Evolutionary conservation across 53 echinoderm and acorn worm genomes (phyloP).

Genomic region (Echinometra lucunter): DNA sequence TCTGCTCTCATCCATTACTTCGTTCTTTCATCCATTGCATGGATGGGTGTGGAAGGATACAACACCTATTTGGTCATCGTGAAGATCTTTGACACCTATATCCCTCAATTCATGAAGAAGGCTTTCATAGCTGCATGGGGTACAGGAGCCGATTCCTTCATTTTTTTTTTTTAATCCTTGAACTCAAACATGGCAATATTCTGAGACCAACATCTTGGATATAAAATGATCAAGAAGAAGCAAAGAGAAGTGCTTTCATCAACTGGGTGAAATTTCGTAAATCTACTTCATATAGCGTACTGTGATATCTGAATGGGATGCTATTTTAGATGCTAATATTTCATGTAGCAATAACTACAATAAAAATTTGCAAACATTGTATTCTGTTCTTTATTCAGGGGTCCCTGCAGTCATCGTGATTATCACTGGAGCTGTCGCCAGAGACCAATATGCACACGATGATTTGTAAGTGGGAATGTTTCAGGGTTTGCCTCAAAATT

Average conservation of each 20-base stretch:
- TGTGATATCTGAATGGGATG: background rate
- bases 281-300: background rate
- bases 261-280: background rate
- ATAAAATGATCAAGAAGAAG: background rate
- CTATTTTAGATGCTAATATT: background rate
- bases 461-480: conserved; percentile 62
- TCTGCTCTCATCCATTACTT: conserved; percentile 82
- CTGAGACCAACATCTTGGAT: background rate
- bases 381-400: background rate
- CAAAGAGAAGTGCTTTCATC: too few relatives aligned
- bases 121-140: conserved; percentile 76
- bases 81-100: conserved; percentile 71
- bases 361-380: too few relatives aligned
- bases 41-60: conserved; percentile 83
- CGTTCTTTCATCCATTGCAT: conserved; percentile 76
- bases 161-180: background rate
- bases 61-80: conserved; percentile 81
- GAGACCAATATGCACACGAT: conserved; percentile 16
- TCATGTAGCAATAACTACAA: too few relatives aligned
- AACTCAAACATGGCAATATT: background rate
- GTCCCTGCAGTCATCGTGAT: conserved; percentile 37
- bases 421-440: conserved; percentile 20
- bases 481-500: too few relatives aligned
- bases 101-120: conserved; percentile 71
- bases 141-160: conserved; percentile 17